A percentile compares a stretch with the other conserved stretches of the same genome.
Evolutionary conservation across 1,140 invertebrate genomes (phyloP).

Genomic region (Chelonus insularis): DNA sequence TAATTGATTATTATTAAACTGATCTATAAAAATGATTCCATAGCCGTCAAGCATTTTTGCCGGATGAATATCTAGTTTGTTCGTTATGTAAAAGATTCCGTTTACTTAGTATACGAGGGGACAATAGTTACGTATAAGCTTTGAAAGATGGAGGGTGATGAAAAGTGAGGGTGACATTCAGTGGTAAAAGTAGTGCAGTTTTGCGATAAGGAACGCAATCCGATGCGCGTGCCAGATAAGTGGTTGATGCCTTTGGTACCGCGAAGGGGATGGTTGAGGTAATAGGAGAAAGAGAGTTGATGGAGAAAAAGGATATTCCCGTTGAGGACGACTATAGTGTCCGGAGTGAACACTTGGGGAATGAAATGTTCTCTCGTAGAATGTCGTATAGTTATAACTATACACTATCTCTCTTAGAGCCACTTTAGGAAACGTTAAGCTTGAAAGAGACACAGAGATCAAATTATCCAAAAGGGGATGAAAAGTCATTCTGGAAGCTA

Average conservation of each 20-base stretch:
- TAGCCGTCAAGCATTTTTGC: no score
- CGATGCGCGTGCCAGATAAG: constrained; percentile 63
- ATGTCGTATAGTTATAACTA: constrained; percentile 28
- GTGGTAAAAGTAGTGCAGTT: constrained; percentile 56
- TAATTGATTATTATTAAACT: no score
- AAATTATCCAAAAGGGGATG: constrained; percentile 34
- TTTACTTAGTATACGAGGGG: neutral
- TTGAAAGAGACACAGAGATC: constrained; percentile 14
- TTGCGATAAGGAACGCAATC: constrained; percentile 59
- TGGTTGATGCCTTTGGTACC: constrained; percentile 50
- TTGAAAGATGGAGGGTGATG: neutral
- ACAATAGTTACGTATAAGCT: neutral
- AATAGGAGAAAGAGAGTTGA: constrained; percentile 6
- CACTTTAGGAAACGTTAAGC: constrained; percentile 19
- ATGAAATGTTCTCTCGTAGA: constrained; percentile 31
- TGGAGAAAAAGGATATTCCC: constrained; percentile 15
- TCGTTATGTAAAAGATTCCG: no score
- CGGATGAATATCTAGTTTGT: no score
- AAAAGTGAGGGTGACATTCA: constrained; percentile 27
- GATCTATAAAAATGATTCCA: no score
- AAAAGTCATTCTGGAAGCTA: constrained; percentile 36
- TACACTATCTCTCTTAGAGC: constrained; percentile 18
- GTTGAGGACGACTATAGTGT: constrained; percentile 23
- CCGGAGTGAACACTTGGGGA: constrained; percentile 7
- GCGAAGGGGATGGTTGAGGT: constrained; percentile 18